Evolutionary conservation across 2,888 invertebrate species (phyloP), one percentile per base, ranked within the genome.

Genomic region (Drepanosiphum platanoidis): DNA sequence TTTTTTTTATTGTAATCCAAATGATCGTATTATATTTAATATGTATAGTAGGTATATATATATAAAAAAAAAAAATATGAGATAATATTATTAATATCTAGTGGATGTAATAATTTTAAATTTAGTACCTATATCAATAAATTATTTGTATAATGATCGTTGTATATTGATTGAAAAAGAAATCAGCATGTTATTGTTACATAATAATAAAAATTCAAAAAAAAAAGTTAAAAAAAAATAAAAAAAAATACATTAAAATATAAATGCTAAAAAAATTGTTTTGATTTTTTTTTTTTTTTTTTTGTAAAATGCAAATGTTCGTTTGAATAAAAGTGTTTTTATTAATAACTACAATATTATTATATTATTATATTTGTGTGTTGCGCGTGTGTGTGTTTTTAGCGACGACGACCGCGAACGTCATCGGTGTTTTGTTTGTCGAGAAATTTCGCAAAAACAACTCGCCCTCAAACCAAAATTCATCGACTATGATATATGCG

Each of bases 121-220:
- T 77, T 77, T 84, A 84, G 84, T 84, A 77, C 77, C 77, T 77
- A 84, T 84, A 84, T 84, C 52, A 84, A 84, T 77, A 52, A 84
- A 84, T 77, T 84, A 70, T 77, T 84, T 84, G 68, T 84, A 84
- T 77, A 75, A 84, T 84, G 66, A 75, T 77, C 75, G 84, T 84
- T 75, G 72, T 83, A 83, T 77, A 84, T 84, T 84, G 75, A 77
- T 77, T 84, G 52, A 77, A 77, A 74, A 77, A 77, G 7, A 77
- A 77, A 84, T 84, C 84, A 77, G 75, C 84, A 84, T 84, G 84
- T 84, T 84, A 77, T 84, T 84, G 84, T 84, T 84, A 84, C 77
- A 84, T 84, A 77, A 84, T 77, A 72, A 72, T 68, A 84, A 75
- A 75, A 83, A 75, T 27, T 34, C 22, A 8, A 64, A 83, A 83